Base-by-base conservation (phyloP, 2,888 invertebrate species). In the Pristionchus fissidentatus region DNA sequence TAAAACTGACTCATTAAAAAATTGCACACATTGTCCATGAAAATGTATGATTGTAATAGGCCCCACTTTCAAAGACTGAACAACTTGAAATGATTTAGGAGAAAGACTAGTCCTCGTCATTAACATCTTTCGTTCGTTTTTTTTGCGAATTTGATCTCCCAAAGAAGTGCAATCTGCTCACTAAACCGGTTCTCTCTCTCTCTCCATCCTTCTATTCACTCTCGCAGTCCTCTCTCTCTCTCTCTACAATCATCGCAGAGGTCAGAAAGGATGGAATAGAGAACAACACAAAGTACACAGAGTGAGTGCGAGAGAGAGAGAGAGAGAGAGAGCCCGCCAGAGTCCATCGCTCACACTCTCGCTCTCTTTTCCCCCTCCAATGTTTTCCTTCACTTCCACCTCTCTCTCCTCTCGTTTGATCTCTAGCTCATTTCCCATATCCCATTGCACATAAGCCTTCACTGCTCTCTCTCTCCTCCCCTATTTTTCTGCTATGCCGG, bases 351-450 rank as follows among this genome's bases (percentile, higher is more conserved):
- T 70, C 70, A n/a, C 70, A 38, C 75, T 77, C 75, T 49, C 75
- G 10, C 46, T 19, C 75, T 77, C 75, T 77, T 19, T 49, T 15
- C 49, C 49, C 49, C 49, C 49, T 49, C 75, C 75, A 49, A 46
- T 77, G 49, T 49, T 77, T 49, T 77, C 75, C 49, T 49, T 49
- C 43, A 26, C 73, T 46, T 35, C 73, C 73, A 46, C 38, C 73
- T 43, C 73, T 46, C 46, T 46, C 73, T 43, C 73, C n/a, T 19
- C 62, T 62, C 62, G 15, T 10, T 29, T 19, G 29, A 26, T 49
- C n/a, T n/a, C 75, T 77, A 46, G 46, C 75, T 77, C 75, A 70
- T 70, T 70, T 70, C 70, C 70, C 70, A 70, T 70, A 70, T 70
- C 70, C 70, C 70, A 70, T 70, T 70, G 70, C 70, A 70, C 70